Percentiles rank a stretch among this genome's conserved stretches.
Evolutionary conservation across 2,113 vertebrate species (phyloP).

Genomic region (Carlito syrichta): DNA sequence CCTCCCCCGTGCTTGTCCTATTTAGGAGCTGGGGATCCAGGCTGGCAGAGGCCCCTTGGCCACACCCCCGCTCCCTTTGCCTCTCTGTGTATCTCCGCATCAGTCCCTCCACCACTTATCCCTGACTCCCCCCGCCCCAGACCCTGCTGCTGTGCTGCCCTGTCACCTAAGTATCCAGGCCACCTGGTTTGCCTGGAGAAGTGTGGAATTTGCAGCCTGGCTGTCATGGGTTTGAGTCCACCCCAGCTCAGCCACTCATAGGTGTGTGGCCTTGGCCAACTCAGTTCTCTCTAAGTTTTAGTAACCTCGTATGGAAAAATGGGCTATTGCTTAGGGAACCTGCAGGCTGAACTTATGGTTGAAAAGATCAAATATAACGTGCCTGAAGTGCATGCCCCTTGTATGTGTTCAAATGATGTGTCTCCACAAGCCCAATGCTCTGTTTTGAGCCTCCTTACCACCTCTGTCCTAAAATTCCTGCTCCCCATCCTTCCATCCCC

Average conservation of each 20-base stretch:
- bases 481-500: neutral
- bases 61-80: fast-evolving
- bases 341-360: neutral
- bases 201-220: neutral
- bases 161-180: neutral
- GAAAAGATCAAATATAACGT: neutral
- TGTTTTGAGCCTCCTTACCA: neutral
- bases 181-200: neutral
- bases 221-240: neutral
- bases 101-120: neutral
- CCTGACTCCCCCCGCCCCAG: fast-evolving
- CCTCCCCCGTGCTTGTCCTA: neutral
- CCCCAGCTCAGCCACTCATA: neutral
- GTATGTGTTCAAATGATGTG: neutral
- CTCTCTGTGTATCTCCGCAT: neutral
- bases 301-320: neutral
- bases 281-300: neutral
- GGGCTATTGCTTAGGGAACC: neutral
- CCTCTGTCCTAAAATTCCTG: neutral
- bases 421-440: neutral
- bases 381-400: fast-evolving
- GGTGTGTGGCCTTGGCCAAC: neutral
- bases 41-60: neutral
- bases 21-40: neutral
- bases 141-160: neutral